Percentiles rank a stretch among this genome's conserved stretches.
Evolutionary conservation across 2,113 vertebrate species (phyloP).

Genomic region (Cromileptes altivelis): DNA sequence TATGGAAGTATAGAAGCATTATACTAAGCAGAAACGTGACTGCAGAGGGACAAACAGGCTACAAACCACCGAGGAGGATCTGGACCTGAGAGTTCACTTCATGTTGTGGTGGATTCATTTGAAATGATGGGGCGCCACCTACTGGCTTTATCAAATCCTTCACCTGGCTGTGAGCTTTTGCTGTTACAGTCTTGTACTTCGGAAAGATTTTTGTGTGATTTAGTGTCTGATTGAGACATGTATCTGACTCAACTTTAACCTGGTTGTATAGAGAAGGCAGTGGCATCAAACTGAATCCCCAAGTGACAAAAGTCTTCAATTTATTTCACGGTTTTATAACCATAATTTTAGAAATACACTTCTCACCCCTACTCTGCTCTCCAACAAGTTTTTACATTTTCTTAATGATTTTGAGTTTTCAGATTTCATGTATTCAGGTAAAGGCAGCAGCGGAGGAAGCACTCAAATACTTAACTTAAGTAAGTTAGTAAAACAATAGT

Average conservation of each 20-base stretch:
- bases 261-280: not conserved
- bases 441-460: too few species aligned
- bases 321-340: not conserved
- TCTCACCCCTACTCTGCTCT: not conserved
- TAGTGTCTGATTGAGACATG: not conserved
- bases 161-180: not conserved
- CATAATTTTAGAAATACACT: not conserved
- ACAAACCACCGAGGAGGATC: not conserved
- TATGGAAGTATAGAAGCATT: slow-evolving; percentile 29
- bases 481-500: too few species aligned
- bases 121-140: slow-evolving; percentile 59
- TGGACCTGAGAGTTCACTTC: not conserved
- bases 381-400: too few species aligned
- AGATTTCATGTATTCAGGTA: not conserved
- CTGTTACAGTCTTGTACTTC: not conserved
- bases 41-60: slow-evolving; percentile 13
- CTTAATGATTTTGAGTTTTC: not conserved
- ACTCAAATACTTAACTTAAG: too few species aligned
- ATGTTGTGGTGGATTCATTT: slow-evolving; percentile 42
- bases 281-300: not conserved
- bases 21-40: slow-evolving; percentile 1
- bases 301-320: not conserved
- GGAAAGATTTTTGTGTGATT: too few species aligned
- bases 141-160: slow-evolving; percentile 18
- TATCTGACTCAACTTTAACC: not conserved